Evolutionary conservation across 2,113 vertebrate species (phyloP).

Genomic region (Rhombomys opimus): DNA sequence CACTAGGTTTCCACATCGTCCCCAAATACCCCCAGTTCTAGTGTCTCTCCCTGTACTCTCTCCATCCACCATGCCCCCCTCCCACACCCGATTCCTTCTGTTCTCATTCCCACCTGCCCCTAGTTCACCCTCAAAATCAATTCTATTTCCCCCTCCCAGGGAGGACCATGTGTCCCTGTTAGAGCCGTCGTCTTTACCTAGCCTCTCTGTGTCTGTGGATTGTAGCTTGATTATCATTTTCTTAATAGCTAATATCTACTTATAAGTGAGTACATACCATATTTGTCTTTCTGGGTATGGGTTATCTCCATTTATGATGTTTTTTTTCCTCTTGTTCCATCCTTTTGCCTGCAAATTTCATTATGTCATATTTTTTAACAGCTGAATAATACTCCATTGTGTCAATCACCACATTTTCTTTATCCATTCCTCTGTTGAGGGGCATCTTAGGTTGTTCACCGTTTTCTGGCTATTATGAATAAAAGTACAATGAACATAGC

Average conservation of each 20-base stretch:
- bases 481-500: neutral
- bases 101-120: neutral
- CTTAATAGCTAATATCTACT: neutral
- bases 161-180: neutral
- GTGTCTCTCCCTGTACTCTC: neutral
- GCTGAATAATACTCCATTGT: neutral
- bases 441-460: neutral
- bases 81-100: neutral
- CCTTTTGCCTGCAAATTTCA: neutral
- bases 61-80: neutral
- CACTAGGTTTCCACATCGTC: neutral
- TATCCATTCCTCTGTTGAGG: neutral
- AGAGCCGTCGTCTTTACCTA: neutral
- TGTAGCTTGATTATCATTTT: neutral
- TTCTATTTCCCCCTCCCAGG: too few species aligned
- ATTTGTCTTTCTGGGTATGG: neutral
- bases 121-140: neutral
- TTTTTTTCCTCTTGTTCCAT: neutral
- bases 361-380: neutral
- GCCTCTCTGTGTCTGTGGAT: neutral
- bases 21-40: neutral
- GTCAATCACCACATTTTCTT: neutral
- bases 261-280: neutral
- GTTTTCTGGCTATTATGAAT: neutral
- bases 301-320: neutral